Base-by-base conservation (phyloP, 1,140 invertebrate species). In the Heterodera schachtii region DNA sequence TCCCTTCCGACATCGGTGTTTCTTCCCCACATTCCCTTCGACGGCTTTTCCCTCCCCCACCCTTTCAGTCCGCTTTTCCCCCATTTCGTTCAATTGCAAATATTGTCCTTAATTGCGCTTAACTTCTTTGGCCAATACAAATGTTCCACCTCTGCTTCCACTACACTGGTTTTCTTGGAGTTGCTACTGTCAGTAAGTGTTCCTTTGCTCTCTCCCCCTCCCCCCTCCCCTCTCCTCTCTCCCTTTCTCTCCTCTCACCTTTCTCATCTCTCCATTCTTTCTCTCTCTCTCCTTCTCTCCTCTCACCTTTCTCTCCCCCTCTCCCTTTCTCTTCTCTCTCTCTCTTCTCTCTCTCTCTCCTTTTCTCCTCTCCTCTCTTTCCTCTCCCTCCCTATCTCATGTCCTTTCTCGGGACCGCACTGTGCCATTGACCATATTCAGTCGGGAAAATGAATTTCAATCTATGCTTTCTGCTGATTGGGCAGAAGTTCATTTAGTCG, bases 131-230 rank as follows among this genome's bases (percentile, higher is more conserved):
- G 57, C 57, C 1, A 60, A 60, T 16, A 16, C 11, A 60, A 60
- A 86, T 86, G 83, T 86, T 84, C 46, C 82, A 87, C 57, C 70
- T 85, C 31, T 86, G 85, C 75, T 86, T 87, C 80, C 86, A 86
- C 78, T 86, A 86, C 82, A 86, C 85, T 64, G 85, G 85, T 7
- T 86, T 86, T 70, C 81, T 83, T 49, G 85, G 85, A 16, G 73
- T 86, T 52, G 85, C 86, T 43, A 87, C 83, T 31, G 81, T 86
- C 66, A 87, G 85, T 86, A 81, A 86, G 85, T 83, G 21, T 31
- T 84, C 7, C 8, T 9, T 52, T 8, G 5, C 49, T 13, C 57
- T 16, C 13, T 60, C 11, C 4, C 11, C 57, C 57, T 13, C 16
- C 16, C 16, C 6, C 2, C 6, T 16, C 57, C 47, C 47, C 4